Conservation (phyloP, 2,113 vertebrate genomes). For the Rhodinocichla rosea region DNA sequence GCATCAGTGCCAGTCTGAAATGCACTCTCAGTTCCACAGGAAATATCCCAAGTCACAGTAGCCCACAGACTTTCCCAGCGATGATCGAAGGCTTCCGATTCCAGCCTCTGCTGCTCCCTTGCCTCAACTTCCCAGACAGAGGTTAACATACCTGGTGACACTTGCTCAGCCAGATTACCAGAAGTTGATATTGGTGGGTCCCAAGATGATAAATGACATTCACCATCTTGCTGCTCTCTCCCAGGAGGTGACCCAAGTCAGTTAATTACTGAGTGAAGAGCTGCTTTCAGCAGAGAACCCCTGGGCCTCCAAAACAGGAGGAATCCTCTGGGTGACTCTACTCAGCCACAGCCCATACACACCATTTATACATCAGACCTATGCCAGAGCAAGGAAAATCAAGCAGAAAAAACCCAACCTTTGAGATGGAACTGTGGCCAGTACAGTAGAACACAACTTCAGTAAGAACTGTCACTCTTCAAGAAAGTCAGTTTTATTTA, state of each 20-base stretch:
- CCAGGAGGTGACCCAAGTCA: neutral
- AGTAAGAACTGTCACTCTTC: neutral
- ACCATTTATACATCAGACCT: neutral
- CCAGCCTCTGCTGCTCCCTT: neutral
- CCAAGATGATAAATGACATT: neutral
- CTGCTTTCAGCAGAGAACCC: neutral
- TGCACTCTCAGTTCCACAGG: neutral
- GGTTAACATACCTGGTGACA: fast-evolving
- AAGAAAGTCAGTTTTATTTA: neutral
- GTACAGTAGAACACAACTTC: neutral
- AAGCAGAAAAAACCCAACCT: neutral
- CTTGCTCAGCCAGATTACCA: neutral
- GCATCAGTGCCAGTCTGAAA: neutral
- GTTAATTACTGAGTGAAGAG: neutral
- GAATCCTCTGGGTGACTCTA: neutral
- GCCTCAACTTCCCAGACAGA: neutral
- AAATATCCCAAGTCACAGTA: neutral
- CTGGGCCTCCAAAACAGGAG: neutral
- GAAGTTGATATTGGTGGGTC: neutral
- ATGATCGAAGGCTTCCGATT: fast-evolving
- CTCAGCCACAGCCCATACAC: neutral
- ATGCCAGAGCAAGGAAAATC: neutral
- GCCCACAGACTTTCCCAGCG: fast-evolving
- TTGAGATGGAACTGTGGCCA: neutral
- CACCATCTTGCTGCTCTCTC: neutral